phyloP scores from a whole-genome alignment of 2,113 vertebrate species.

The Gambusia holbrooki region DNA sequence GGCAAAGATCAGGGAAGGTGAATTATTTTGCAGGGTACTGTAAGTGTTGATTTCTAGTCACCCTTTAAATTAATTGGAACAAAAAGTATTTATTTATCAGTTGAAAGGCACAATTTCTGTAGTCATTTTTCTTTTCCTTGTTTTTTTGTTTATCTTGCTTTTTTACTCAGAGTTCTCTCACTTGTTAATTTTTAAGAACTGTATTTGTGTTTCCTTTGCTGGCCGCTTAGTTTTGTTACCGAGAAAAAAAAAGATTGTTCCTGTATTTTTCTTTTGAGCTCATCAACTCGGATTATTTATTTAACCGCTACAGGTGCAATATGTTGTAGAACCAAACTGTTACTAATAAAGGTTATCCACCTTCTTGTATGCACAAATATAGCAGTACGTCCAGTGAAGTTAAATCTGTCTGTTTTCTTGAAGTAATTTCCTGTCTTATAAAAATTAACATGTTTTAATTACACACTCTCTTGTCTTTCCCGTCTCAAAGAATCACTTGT shows the following conservation, averaged over 20 bases:
- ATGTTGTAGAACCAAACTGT: conserved; percentile 41
- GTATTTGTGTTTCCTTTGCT: background rate
- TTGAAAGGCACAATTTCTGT: conserved; percentile 18
- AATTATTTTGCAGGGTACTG: background rate
- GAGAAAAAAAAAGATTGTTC: conserved; percentile 5
- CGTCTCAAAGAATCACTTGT: too few relatives aligned
- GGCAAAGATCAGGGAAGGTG: background rate
- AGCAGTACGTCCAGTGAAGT: background rate
- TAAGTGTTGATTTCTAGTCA: background rate
- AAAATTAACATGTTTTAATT: too few relatives aligned
- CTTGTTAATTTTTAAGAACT: conserved; percentile 12
- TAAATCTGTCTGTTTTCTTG: too few relatives aligned
- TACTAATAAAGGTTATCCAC: conserved; percentile 70
- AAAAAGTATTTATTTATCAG: background rate
- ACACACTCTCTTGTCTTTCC: too few relatives aligned
- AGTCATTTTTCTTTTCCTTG: conserved; percentile 14
- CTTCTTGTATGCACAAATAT: conserved; percentile 7
- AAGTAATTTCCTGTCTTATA: too few relatives aligned
- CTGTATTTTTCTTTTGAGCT: conserved; percentile 32
- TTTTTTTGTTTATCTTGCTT: conserved; percentile 13
- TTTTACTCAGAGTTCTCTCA: background rate
- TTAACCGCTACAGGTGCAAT: conserved; percentile 44
- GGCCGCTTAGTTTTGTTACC: background rate
- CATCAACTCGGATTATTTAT: conserved; percentile 22
- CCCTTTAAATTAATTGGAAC: background rate